Evolutionary conservation across 2,797 vertebrate species (phyloP).

Genomic region (Martes flavigula): DNA sequence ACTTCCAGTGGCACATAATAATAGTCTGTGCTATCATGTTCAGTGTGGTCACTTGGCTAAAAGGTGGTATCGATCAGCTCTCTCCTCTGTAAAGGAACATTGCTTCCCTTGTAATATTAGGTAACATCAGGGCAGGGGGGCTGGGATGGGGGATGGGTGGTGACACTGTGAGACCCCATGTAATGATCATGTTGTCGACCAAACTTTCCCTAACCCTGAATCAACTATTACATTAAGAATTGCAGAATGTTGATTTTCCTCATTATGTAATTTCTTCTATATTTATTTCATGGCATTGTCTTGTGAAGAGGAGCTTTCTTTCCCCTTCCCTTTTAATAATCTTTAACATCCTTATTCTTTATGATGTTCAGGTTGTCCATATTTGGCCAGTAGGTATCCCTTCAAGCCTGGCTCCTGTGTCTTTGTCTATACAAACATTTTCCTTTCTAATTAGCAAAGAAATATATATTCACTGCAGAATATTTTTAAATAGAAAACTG

Average conservation of each 20-base stretch:
- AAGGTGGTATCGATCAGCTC: neutral
- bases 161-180: neutral
- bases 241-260: neutral
- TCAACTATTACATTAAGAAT: neutral
- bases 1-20: neutral
- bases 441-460: constrained; percentile 29
- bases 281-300: neutral
- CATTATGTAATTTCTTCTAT: neutral
- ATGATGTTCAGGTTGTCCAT: neutral
- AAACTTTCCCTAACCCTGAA: neutral
- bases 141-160: rapidly evolving
- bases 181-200: neutral
- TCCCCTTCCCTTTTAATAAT: neutral
- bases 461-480: neutral
- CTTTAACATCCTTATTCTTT: neutral
- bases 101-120: neutral
- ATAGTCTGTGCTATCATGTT: neutral
- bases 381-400: neutral
- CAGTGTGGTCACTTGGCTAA: neutral
- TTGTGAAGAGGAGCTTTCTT: neutral
- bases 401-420: neutral
- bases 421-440: neutral
- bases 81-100: neutral
- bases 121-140: neutral
- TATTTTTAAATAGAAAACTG: neutral